Evolutionary conservation across 2,113 vertebrate species (phyloP).

Genomic region (Gnathonemus echidnorhynchus): DNA sequence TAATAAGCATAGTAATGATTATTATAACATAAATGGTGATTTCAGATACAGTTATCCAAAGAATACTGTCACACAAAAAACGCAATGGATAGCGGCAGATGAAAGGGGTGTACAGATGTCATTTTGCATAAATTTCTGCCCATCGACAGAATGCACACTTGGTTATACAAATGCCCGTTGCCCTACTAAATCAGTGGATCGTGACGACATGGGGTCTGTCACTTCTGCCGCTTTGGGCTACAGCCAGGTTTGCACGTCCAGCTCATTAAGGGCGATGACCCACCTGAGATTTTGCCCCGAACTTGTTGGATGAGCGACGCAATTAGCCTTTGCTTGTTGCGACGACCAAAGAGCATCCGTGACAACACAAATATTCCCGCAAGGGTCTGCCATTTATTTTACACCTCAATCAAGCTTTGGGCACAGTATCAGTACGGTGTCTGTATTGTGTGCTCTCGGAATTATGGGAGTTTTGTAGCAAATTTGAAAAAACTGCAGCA

Average conservation of each 20-base stretch:
- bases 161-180: not conserved
- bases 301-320: not conserved
- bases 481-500: not conserved
- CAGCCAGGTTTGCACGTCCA: not conserved
- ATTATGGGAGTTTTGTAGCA: not conserved
- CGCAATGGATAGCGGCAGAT: not conserved
- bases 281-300: not conserved
- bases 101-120: constrained; percentile 6
- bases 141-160: not conserved
- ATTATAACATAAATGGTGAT: not conserved
- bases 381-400: not conserved
- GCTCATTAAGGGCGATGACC: not conserved
- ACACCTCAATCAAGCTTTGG: not conserved
- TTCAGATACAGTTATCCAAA: not conserved
- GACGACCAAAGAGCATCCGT: not conserved
- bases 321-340: not conserved
- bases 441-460: not conserved
- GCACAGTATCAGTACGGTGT: not conserved
- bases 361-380: not conserved
- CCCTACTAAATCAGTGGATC: not conserved
- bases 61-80: not conserved
- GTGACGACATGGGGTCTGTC: not conserved
- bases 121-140: not conserved
- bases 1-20: not conserved
- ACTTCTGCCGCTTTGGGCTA: not conserved